Evolutionary conservation across 2,113 vertebrate genomes (phyloP), one percentile per base, ranked within the genome.

Genomic region (Blennius ocellaris): DNA sequence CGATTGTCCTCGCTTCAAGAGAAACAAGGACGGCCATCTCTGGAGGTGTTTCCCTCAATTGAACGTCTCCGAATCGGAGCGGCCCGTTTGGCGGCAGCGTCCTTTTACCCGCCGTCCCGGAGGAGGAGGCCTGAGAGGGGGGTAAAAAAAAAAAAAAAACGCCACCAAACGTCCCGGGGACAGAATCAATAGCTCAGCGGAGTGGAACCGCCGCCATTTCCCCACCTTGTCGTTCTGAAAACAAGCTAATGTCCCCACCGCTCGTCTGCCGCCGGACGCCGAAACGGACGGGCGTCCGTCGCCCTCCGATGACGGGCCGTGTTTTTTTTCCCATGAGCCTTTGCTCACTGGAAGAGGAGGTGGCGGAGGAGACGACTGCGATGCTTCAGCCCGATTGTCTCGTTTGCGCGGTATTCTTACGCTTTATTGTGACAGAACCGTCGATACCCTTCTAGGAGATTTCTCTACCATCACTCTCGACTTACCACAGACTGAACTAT

Each of bases 201-300:
- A 94, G 93, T 90, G 91, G 92, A 94, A 93, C 76, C 21, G 75
- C 62, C 68, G 81, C 82, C 81, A 87, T 90, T 87, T 94, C 86
- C 86, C 87, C 92, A 88, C 91, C 90, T 93, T 94, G 92, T 93
- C 76, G 8, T 73, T 79, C 76, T 87, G 87, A 92, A 93, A 92
- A 84, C 52, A 91, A 90, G 87, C 80, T 92, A 93, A 93, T 89
- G 80, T 84, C 81, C 49, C 50, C 54, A 67, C 65, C 54, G 69
- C 65, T 57, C 78, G 68, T 82, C 69, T 68, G 41, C 80, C 45
- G 16, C 45, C 36, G 72, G 53, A 49, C 80, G 78, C 78, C 83
- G 21, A 30, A 30, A 30, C 21, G 21, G 21, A 30, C 81, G 92
- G 90, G 89, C 90, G 91, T 92, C 87, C 90, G 87, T 90, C 89